These are phyloP conservation scores for Epinephelus cyanopodus DNA, from an alignment of 2,113 vertebrate genomes.

Conservation along the genomic window DNA sequence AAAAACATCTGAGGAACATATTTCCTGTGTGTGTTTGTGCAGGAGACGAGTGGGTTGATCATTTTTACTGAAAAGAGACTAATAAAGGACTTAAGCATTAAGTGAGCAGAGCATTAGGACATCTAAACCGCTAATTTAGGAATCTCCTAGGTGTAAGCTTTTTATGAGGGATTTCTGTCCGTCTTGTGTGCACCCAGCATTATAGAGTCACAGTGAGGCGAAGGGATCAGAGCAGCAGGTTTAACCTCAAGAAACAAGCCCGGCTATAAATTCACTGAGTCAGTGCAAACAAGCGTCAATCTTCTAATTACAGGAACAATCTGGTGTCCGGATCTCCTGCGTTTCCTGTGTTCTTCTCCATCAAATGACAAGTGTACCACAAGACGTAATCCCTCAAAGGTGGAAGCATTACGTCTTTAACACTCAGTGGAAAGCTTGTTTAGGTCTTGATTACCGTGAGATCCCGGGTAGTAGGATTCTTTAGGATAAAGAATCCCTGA, in stretches of 20 bases:
- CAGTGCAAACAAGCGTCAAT: conserved; percentile 40
- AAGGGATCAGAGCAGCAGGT: conserved; percentile 86
- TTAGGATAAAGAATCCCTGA: conserved; percentile 55
- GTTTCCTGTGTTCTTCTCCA: conserved; percentile 32
- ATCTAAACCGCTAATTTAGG: conserved; percentile 85
- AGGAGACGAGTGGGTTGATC: not conserved
- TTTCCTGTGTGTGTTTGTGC: not conserved
- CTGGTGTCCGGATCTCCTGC: conserved; percentile 56
- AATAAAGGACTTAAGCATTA: conserved; percentile 70
- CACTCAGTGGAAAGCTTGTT: conserved; percentile 64
- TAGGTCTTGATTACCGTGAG: conserved; percentile 51
- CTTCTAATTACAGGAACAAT: conserved; percentile 68
- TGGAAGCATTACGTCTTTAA: conserved; percentile 45
- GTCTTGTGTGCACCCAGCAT: conserved; percentile 84
- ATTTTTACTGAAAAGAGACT: conserved; percentile 39
- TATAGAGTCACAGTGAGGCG: conserved; percentile 89
- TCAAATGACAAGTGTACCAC: not conserved
- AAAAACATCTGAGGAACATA: not conserved
- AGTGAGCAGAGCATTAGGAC: conserved; percentile 73
- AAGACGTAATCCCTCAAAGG: conserved; percentile 58
- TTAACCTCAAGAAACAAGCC: conserved; percentile 84
- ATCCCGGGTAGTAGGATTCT: conserved; percentile 52
- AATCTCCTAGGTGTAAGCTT: conserved; percentile 88
- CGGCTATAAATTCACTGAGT: conserved; percentile 69
- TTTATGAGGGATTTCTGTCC: conserved; percentile 89